Evolutionary conservation across 2,113 vertebrate species (phyloP), one percentile per base, ranked within the genome.

Genomic region (Ptychochromis oligacanthus): DNA sequence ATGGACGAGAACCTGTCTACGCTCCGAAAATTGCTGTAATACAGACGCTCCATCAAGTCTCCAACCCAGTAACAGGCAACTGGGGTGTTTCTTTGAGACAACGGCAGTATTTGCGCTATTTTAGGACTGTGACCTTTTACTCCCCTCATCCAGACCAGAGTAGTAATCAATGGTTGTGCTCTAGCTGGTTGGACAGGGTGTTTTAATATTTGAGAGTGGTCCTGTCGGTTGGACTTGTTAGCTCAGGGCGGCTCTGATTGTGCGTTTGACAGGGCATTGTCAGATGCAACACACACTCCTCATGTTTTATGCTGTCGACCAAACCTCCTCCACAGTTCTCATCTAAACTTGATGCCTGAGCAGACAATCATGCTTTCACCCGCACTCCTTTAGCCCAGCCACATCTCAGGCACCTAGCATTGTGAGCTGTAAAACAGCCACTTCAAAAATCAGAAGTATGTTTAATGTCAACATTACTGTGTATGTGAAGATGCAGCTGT

Each of bases 171-270:
- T 38, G 43, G 49, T 62, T 43, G 70, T 61, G 59, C 82, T 82
- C 80, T 49, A 28, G 76, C 82, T 81, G 79, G 77, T 58, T 81
- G 55, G 76, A 86, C 38, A 93, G 95, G 83, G 77, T 59, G 78
- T 87, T 28, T 40, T 36, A 55, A 60, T 59, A 62, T 83, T 56
- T 81, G 75, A 64, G 54, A 72, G 75, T 77, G 49, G 80, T 84
- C 84, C 86, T 87, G 43, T 82, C 28, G 82, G 80, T 84, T 82
- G 78, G 82, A 81, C 85, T 82, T 85, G 56, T 93, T 96, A 94
- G 96, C 98, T 99, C 98, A 99, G 97, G 97, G 96, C 94, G 90
- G 93, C 84, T 93, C 82, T 89, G 84, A 87, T 83, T 89, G 82
- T 91, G 82, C 67, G 70, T 90, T 84, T 90, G 88, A 80, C 86